A percentile compares a stretch with the other conserved stretches of the same genome.
These are phyloP conservation scores for Lycaena phlaeas DNA, from an alignment of 2,888 invertebrate species.

Conservation along the genomic window DNA sequence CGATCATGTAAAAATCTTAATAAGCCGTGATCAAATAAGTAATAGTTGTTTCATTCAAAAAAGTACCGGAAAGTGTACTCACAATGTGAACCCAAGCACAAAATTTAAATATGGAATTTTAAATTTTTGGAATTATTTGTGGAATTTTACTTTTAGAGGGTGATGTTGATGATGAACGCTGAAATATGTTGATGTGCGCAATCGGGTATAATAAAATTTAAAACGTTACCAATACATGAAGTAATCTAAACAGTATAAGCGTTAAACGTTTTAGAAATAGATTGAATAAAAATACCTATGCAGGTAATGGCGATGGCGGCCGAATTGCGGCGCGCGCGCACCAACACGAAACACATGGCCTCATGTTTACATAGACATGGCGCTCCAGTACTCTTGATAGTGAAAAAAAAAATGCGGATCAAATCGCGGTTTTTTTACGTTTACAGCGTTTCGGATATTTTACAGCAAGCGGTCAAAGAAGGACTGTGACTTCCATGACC, in stretches of 20 bases:
- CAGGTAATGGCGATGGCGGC: conserved; percentile 56
- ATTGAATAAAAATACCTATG: conserved; percentile 51
- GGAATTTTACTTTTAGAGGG: background rate
- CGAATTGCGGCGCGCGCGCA: conserved; percentile 52
- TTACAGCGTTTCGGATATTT: no score
- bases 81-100: no score
- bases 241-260: conserved; percentile 24
- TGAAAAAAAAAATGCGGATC: conserved; percentile 8
- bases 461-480: no score
- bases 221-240: conserved; percentile 25
- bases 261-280: conserved; percentile 39
- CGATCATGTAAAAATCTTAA: no score
- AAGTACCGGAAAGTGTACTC: no score
- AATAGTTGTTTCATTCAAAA: no score
- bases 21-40: no score
- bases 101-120: no score
- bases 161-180: conserved; percentile 5
- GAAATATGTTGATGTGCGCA: conserved; percentile 16
- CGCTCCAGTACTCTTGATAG: conserved; percentile 27
- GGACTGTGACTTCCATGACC: no score
- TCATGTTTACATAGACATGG: conserved; percentile 28
- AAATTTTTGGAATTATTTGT: background rate
- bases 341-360: conserved; percentile 58
- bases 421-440: no score
- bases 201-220: conserved; percentile 29